Evolutionary conservation across 2,797 vertebrate species (phyloP).

Genomic region (Ptychadena robeensis): DNA sequence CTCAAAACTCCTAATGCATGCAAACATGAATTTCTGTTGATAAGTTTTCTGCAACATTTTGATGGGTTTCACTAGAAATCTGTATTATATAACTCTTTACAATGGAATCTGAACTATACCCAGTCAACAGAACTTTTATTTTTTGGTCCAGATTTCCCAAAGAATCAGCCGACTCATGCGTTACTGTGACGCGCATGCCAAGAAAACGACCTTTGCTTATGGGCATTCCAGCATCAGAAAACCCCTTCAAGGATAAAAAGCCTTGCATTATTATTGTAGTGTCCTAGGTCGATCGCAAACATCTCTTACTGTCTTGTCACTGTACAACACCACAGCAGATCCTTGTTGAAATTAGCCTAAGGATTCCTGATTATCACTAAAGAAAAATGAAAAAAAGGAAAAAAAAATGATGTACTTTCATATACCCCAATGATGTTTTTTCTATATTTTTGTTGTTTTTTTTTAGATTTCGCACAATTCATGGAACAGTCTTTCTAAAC

Average conservation of each 20-base stretch:
- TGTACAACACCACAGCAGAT: conserved; percentile 61
- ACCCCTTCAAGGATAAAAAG: conserved; percentile 98
- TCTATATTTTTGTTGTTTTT: conserved; percentile 65
- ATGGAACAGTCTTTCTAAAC: conserved; percentile 57
- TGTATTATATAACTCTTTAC: too few species aligned
- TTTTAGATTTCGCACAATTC: conserved; percentile 55
- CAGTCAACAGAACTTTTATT: too few species aligned
- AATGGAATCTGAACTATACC: too few species aligned
- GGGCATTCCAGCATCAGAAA: conserved; percentile 92
- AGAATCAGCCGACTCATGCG: conserved; percentile 94
- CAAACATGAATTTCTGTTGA: too few species aligned
- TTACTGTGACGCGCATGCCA: conserved; percentile 90
- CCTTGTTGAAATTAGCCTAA: conserved; percentile 67
- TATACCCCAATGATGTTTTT: conserved; percentile 62
- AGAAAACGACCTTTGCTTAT: conserved; percentile 89
- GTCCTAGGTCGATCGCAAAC: conserved; percentile 47
- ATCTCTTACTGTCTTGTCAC: conserved; percentile 49
- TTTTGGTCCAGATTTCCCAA: conserved; percentile 85
- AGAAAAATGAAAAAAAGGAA: conserved; percentile 52
- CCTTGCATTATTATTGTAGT: conserved; percentile 94
- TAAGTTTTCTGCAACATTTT: too few species aligned
- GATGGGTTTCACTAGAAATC: too few species aligned
- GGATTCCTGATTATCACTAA: conserved; percentile 69
- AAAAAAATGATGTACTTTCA: conserved; percentile 62
- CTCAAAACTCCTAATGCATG: too few species aligned